phyloP scores from a whole-genome alignment of 1,140 invertebrate genomes.

The Ceratosolen solmsi region DNA sequence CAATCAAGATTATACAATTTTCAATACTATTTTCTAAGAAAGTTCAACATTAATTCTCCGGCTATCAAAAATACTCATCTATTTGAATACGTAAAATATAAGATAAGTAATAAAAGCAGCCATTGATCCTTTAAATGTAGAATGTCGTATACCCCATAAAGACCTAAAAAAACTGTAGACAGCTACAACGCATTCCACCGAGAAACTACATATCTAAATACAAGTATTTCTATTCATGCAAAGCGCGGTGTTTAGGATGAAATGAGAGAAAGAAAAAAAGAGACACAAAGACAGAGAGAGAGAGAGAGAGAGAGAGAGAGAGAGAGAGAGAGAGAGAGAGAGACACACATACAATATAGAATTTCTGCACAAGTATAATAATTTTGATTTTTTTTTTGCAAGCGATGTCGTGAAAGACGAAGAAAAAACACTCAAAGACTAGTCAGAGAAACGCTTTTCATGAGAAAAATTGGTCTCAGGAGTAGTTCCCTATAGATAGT shows the following conservation, averaged over 20 bases:
- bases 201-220: slow-evolving; percentile 33
- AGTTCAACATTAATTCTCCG: no score
- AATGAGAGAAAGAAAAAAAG: slow-evolving; percentile 50
- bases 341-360: neutral
- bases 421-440: slow-evolving; percentile 42
- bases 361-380: slow-evolving; percentile 14
- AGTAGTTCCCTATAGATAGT: slow-evolving; percentile 18
- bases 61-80: neutral
- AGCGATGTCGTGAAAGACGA: slow-evolving; percentile 12
- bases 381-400: slow-evolving; percentile 28
- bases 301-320: neutral
- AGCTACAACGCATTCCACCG: slow-evolving; percentile 18
- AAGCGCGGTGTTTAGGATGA: slow-evolving; percentile 45
- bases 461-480: slow-evolving; percentile 28
- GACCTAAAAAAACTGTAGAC: slow-evolving; percentile 14
- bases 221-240: slow-evolving; percentile 44
- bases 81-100: neutral
- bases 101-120: neutral
- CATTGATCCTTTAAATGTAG: neutral
- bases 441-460: slow-evolving; percentile 37
- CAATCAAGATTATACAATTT: no score
- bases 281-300: neutral
- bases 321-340: slow-evolving; percentile 13
- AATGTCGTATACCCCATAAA: neutral
- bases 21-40: no score